phyloP scores from a whole-genome alignment of 2,113 vertebrate species.

The Mustela nigripes region DNA sequence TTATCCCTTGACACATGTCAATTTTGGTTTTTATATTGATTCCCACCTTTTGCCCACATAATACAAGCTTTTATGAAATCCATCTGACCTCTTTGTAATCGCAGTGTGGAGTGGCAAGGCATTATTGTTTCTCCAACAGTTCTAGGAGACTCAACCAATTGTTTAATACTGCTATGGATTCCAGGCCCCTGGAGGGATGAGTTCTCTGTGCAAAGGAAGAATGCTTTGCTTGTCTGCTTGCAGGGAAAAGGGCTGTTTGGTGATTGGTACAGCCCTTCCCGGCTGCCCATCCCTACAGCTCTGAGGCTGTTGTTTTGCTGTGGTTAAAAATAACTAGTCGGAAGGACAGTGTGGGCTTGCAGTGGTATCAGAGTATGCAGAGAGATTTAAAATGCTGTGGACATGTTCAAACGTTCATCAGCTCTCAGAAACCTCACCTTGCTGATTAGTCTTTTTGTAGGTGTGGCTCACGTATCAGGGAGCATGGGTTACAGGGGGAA shows the following conservation, averaged over 20 bases:
- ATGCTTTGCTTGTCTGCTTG: not conserved
- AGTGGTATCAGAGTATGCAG: not conserved
- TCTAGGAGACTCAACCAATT: not conserved
- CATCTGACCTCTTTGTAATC: not conserved
- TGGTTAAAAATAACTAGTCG: slow-evolving; percentile 68
- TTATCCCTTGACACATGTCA: slow-evolving; percentile 31
- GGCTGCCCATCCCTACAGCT: not conserved
- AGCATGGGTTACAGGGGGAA: not conserved
- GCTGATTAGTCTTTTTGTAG: not conserved
- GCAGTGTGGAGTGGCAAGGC: not conserved
- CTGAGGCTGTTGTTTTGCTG: not conserved
- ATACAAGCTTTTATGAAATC: slow-evolving; percentile 31
- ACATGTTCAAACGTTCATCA: not conserved
- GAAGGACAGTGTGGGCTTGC: not conserved
- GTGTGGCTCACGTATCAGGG: not conserved
- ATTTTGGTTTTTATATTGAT: slow-evolving; percentile 44
- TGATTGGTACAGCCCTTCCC: not conserved
- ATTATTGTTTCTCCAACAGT: not conserved
- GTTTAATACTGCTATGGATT: slow-evolving; percentile 34
- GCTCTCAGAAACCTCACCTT: not conserved
- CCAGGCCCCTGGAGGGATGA: not conserved
- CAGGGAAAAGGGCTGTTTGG: not conserved
- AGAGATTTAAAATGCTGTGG: not conserved
- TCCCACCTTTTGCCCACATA: not conserved
- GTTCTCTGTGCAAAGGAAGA: not conserved